Base-by-base conservation (phyloP, 2,888 invertebrate species). In the Mechanitis mazaeus region DNA sequence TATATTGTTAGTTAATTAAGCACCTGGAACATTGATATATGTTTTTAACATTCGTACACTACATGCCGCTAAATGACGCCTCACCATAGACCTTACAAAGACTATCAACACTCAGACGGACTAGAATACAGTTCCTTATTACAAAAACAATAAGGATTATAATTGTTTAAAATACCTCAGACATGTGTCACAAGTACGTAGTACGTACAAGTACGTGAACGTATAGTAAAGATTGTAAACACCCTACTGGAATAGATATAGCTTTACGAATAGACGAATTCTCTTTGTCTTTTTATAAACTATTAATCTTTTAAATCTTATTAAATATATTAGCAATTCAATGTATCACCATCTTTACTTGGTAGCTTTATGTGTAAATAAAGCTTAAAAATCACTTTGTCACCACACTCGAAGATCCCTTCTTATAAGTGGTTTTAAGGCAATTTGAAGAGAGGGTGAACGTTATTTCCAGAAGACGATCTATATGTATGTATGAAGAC, bases 321-420 rank as follows among this genome's bases (percentile, higher is more conserved):
- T 42, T 42, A 42, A 20, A 35, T 35, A 35, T 35, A 35, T 35
- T 35, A 5, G 35, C 4, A 4, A 4, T 4, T 35, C 35, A 5
- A 5, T 20, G 6, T 9, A 42, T 3, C 9, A 1, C 6, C 42
- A 42, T 42, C 42, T 42, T 42, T 9, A 42, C 3, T 9, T 42
- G 3, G 7, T 35, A n/a, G n/a, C 6, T 76, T 74, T 69, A 71
- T 70, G 67, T 76, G 78, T 76, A 83, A 81, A 84, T 80, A 80
- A 73, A 79, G 81, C 80, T 83, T 80, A 78, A 81, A 81, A 81
- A 81, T 81, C 82, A 81, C 79, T 83, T 79, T 72, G 73, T 71
- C 70, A 71, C 74, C 70, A 66, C 72, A 70, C 71, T 72, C 68
- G 69, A 70, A 71, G 68, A 71, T 63, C 65, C 75, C 77, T 77